Evolutionary conservation across 2,888 invertebrate species (phyloP).

Genomic region (Hydropsyche betteni): DNA sequence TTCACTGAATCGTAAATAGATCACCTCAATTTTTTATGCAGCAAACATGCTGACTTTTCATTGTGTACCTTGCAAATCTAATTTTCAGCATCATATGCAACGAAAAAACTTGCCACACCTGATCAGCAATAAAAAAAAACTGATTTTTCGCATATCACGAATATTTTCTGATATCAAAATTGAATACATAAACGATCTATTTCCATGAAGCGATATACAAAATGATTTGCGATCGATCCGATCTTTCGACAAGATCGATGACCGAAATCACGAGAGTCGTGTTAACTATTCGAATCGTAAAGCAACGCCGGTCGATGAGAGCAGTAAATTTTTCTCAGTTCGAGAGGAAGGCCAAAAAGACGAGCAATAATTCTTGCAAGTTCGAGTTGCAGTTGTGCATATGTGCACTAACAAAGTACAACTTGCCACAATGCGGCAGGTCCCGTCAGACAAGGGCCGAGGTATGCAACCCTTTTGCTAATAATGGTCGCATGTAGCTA

Average conservation of each 20-base stretch:
- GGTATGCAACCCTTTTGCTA: not conserved
- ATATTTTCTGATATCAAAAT: no score
- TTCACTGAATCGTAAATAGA: no score
- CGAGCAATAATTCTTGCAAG: constrained; percentile 29
- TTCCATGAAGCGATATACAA: not conserved
- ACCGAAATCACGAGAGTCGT: constrained; percentile 28
- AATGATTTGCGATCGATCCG: constrained; percentile 32
- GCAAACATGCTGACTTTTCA: no score
- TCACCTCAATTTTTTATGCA: no score
- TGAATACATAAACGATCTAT: no score
- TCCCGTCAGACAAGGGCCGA: constrained; percentile 21
- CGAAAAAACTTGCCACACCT: no score
- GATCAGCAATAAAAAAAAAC: no score
- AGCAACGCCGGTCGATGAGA: constrained; percentile 30
- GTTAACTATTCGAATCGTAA: constrained; percentile 37
- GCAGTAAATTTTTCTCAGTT: constrained; percentile 32
- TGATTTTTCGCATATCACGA: no score
- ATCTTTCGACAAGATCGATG: constrained; percentile 26
- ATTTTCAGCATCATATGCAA: no score
- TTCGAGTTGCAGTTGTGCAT: constrained; percentile 26
- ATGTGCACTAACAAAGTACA: not conserved
- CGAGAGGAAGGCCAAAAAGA: constrained; percentile 27
- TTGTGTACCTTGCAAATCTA: no score
- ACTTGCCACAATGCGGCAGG: constrained; percentile 43
- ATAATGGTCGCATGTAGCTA: no score